Evolutionary conservation across 2,888 invertebrate species (phyloP), one percentile per base, ranked within the genome.

Genomic region (Acleris holmiana): DNA sequence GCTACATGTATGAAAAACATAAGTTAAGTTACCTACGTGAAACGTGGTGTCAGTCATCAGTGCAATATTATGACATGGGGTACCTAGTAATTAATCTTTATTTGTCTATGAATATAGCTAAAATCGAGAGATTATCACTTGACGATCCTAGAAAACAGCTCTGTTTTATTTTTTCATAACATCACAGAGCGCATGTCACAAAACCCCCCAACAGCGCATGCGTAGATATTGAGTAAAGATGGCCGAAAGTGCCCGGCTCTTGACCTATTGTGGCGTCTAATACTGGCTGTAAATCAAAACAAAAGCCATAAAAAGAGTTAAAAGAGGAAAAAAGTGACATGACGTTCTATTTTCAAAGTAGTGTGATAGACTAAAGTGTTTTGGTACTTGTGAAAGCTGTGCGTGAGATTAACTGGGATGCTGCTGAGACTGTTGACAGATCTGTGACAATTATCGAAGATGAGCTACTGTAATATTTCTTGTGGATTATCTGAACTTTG

Each of bases 181-280:
- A 69, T 68, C 64, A 60, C 66, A 74, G 7, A 25, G 82, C 88
- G 87, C 88, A 87, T 84, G 87, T 80, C 82, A 75, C 66, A 67
- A 57, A 48, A 19, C 60, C 49, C 29, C 21, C 47, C 41, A 18
- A 69, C 29, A 47, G 75, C 86, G 87, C 88, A 83, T 83, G 88
- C 85, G 88, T 68, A 54, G 35, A 54, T 13, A 18, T 41, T 54
- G 54, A 67, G 61, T 66, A 78, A 86, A 84, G 67, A 88, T 88
- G 88, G 88, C 86, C 73, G 83, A 70, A 66, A 63, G 68, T 71
- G 75, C 72, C 78, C 76, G 79, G 77, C 74, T 74, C 71, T 68
- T 66, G 71, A 71, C 69, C 73, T 73, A 75, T 79, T 79, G 79
- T 81, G 78, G 76, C 78, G 73, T 78, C 75, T 73, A 77, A 79